A percentile compares a stretch with the other conserved stretches of the same genome.
Conservation (phyloP, 2,797 vertebrate species). For the Notamacropus eugenii region DNA sequence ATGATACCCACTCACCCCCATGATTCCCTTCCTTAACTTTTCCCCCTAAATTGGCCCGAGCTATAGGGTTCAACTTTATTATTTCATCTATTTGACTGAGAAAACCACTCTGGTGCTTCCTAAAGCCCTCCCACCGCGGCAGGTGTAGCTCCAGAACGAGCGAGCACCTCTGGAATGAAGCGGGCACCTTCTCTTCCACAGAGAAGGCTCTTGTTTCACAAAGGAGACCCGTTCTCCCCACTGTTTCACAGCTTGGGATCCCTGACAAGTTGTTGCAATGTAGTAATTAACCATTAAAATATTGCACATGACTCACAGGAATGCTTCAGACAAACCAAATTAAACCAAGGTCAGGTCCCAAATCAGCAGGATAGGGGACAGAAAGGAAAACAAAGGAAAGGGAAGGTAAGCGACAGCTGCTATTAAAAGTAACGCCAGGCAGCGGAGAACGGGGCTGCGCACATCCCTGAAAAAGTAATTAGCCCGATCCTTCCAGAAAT, state of each 20-base stretch:
- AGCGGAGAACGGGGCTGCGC: slow-evolving; percentile 49
- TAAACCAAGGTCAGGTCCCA: slow-evolving; percentile 70
- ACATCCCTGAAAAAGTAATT: slow-evolving; percentile 73
- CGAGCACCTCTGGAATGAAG: neutral
- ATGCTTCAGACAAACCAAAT: slow-evolving; percentile 68
- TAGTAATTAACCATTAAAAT: slow-evolving; percentile 73
- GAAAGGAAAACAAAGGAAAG: slow-evolving; percentile 55
- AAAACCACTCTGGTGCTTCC: slow-evolving; percentile 34
- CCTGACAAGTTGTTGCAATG: slow-evolving; percentile 60
- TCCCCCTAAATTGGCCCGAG: slow-evolving; percentile 37
- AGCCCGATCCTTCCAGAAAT: slow-evolving; percentile 77
- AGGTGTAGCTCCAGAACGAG: neutral
- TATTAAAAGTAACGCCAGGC: slow-evolving; percentile 73
- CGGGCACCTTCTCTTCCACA: neutral
- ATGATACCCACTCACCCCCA: neutral
- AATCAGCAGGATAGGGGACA: slow-evolving; percentile 56
- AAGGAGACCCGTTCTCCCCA: slow-evolving; percentile 42
- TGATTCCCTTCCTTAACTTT: slow-evolving; percentile 59
- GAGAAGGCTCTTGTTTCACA: slow-evolving; percentile 37
- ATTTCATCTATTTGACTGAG: slow-evolving; percentile 41
- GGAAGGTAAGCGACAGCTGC: slow-evolving; percentile 64
- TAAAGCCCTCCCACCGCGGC: neutral
- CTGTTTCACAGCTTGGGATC: slow-evolving; percentile 51
- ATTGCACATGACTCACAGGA: slow-evolving; percentile 54
- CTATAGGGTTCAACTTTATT: slow-evolving; percentile 24